These are phyloP conservation scores for Myotis findleyi DNA, from an alignment of 2,797 vertebrate genomes.

Conservation along the genomic window DNA sequence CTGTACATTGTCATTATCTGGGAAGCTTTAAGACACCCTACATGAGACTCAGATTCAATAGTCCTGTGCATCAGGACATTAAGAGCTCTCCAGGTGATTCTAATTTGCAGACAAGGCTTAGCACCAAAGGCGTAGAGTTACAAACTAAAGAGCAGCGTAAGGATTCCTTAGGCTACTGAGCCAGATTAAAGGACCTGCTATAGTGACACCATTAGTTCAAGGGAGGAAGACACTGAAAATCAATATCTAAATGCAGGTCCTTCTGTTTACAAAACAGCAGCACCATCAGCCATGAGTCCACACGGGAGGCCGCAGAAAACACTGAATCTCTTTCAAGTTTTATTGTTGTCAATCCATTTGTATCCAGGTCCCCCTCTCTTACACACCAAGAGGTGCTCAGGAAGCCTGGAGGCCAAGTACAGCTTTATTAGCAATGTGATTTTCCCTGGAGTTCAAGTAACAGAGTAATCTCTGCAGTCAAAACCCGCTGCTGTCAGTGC, in stretches of 20 bases:
- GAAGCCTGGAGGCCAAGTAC: neutral
- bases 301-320: neutral
- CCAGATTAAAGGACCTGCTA: neutral
- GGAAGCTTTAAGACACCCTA: neutral
- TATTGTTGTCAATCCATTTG: neutral
- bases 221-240: neutral
- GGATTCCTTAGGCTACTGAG: neutral
- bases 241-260: neutral
- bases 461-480: neutral
- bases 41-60: neutral
- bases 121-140: neutral
- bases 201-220: neutral
- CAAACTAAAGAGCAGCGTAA: neutral
- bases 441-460: slow-evolving; percentile 4
- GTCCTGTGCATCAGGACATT: neutral
- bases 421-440: neutral
- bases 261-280: slow-evolving; percentile 22
- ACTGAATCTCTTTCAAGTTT: neutral
- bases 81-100: neutral
- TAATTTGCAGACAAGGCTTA: neutral
- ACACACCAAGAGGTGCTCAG: neutral
- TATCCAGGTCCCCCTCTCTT: neutral
- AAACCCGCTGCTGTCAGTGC: neutral
- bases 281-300: neutral
- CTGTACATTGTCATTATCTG: neutral